These are phyloP conservation scores for Perithous albicinctus DNA, from an alignment of 2,888 invertebrate species.

Conservation along the genomic window DNA sequence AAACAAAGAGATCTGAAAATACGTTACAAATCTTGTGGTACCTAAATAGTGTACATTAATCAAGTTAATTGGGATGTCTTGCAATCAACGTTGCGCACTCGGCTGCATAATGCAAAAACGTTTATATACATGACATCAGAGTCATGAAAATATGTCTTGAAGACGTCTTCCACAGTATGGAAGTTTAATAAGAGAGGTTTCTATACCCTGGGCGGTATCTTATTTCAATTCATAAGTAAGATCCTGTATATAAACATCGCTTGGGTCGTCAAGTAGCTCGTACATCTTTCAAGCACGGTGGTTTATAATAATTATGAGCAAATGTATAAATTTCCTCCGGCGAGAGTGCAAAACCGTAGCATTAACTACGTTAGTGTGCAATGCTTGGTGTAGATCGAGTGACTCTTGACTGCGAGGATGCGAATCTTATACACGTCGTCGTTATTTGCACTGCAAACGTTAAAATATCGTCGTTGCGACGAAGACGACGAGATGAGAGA, in stretches of 20 bases:
- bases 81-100: too few species aligned
- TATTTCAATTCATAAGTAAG: conserved; percentile 7
- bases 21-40: background rate
- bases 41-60: background rate
- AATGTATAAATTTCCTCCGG: background rate
- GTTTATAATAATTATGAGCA: background rate
- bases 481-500: too few species aligned
- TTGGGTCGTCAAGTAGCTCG: conserved; percentile 31
- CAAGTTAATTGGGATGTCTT: conserved; percentile 10
- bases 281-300: conserved; percentile 22
- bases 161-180: too few species aligned
- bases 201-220: conserved; percentile 38
- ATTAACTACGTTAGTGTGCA: background rate
- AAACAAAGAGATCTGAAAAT: background rate
- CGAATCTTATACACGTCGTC: conserved; percentile 20
- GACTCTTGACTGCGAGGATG: conserved; percentile 3
- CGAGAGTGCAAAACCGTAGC: background rate
- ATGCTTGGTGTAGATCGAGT: conserved; percentile 10
- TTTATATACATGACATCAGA: too few species aligned
- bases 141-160: too few species aligned
- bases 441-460: conserved; percentile 63
- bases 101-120: too few species aligned
- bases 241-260: conserved; percentile 50
- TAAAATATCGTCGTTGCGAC: conserved; percentile 61
- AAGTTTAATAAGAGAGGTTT: too few species aligned